Evolutionary conservation across 2,797 vertebrate species (phyloP).

Genomic region (Acestrorhynchus altus): DNA sequence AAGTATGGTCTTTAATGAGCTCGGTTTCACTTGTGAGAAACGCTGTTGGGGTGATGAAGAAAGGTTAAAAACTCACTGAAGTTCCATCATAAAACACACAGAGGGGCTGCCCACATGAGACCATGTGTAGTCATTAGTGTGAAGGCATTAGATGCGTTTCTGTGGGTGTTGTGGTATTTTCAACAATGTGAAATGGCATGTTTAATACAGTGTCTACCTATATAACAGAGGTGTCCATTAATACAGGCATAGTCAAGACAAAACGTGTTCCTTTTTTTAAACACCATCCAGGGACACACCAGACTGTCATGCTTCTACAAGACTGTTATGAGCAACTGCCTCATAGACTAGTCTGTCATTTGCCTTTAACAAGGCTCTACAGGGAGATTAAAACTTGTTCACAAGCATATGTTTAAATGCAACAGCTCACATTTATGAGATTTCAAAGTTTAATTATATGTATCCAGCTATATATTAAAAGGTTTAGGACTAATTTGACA

Average conservation of each 20-base stretch:
- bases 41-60: constrained; percentile 62
- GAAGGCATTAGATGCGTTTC: not conserved
- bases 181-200: not conserved
- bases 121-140: not conserved
- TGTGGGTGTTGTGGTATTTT: not conserved
- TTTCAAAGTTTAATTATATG: constrained; percentile 17
- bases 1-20: constrained; percentile 63
- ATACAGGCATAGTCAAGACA: not conserved
- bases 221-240: not conserved
- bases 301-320: not conserved
- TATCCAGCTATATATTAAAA: constrained; percentile 4
- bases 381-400: not conserved
- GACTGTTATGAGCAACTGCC: not conserved
- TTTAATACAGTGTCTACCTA: no score
- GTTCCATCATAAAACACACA: constrained; percentile 35
- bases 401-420: not conserved
- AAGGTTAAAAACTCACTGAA: constrained; percentile 48
- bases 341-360: not conserved
- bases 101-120: constrained; percentile 20
- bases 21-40: constrained; percentile 60
- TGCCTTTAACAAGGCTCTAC: constrained; percentile 2
- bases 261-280: not conserved
- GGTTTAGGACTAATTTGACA: not conserved
- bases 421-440: constrained; percentile 6
- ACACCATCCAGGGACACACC: not conserved